A percentile compares a stretch with the other conserved stretches of the same genome.
Evolutionary conservation across 2,797 vertebrate species (phyloP).

Genomic region (Aselliscus stoliczkanus): DNA sequence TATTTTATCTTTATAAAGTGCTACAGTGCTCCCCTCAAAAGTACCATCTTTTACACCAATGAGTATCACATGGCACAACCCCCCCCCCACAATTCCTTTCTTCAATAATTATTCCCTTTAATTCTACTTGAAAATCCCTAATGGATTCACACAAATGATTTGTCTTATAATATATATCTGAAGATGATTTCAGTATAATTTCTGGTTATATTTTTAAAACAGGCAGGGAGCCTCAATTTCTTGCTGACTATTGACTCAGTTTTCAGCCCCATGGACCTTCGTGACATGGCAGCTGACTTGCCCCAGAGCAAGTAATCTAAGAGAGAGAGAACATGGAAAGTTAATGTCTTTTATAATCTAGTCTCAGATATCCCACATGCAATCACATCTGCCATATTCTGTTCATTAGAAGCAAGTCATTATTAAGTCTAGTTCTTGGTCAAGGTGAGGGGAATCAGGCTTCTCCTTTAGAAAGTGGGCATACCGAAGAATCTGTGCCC

Average conservation of each 20-base stretch:
- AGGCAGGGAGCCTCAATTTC: background rate
- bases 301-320: background rate
- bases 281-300: background rate
- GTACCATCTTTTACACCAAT: background rate
- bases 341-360: background rate
- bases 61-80: background rate
- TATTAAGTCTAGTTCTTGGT: background rate
- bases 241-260: background rate
- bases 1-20: background rate
- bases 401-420: background rate
- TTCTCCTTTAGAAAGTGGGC: background rate
- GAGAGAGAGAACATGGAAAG: background rate
- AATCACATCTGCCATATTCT: background rate
- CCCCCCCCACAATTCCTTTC: background rate
- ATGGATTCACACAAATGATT: background rate
- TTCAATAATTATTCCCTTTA: background rate
- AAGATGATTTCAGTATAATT: background rate
- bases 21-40: background rate
- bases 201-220: background rate
- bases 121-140: background rate
- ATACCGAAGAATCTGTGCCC: background rate
- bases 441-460: background rate
- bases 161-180: background rate
- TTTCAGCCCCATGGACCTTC: accelerated
- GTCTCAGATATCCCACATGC: background rate